Evolutionary conservation across 2,888 invertebrate genomes (phyloP).

Genomic region (Metalampra italica): DNA sequence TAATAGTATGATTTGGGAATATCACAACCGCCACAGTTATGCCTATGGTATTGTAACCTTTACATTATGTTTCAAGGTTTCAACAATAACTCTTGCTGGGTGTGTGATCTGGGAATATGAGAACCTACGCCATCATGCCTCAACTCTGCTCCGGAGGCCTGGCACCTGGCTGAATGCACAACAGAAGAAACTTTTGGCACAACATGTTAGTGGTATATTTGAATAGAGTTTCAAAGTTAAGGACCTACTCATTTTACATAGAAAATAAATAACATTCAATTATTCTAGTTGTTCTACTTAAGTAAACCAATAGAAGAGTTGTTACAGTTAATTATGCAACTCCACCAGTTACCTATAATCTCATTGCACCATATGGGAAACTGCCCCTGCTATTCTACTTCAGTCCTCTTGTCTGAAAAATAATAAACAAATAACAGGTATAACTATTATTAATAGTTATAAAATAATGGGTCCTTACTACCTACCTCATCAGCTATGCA

Average conservation of each 20-base stretch:
- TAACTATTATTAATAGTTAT: too few species aligned
- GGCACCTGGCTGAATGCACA: constrained; percentile 72
- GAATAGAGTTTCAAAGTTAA: neutral
- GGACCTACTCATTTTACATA: neutral
- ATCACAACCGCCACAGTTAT: neutral
- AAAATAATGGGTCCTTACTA: too few species aligned
- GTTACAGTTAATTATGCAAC: too few species aligned
- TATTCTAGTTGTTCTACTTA: too few species aligned
- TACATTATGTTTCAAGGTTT: constrained; percentile 72
- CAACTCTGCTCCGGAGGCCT: constrained; percentile 70
- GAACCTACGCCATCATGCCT: constrained; percentile 74
- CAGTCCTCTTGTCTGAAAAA: too few species aligned
- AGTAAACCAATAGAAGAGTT: too few species aligned
- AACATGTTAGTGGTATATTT: constrained; percentile 35
- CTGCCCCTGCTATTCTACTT: too few species aligned
- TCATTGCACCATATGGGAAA: too few species aligned
- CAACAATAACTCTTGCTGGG: constrained; percentile 83
- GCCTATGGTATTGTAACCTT: constrained; percentile 3
- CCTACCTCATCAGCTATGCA: too few species aligned
- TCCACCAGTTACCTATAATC: too few species aligned
- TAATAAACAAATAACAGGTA: too few species aligned
- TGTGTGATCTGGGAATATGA: constrained; percentile 95
- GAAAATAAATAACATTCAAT: too few species aligned
- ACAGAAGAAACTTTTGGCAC: constrained; percentile 49
- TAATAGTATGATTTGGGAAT: constrained; percentile 3